A percentile compares a stretch with the other conserved stretches of the same genome.
phyloP scores from a whole-genome alignment of 2,797 vertebrate species.

The Lepilemur septentrionalis region DNA sequence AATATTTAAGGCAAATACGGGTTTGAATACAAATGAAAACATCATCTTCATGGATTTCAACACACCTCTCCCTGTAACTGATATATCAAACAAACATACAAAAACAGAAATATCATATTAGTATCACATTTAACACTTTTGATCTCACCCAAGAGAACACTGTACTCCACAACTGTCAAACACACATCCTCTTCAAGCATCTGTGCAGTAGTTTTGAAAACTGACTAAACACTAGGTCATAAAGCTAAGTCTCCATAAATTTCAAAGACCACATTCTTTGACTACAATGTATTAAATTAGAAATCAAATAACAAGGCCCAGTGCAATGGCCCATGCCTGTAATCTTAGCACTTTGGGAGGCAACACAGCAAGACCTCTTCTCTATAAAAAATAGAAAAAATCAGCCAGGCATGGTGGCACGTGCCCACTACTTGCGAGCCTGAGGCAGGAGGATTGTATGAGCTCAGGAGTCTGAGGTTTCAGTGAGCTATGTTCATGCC shows the following conservation, averaged over 20 bases:
- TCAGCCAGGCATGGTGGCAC: background rate
- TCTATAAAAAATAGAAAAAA: background rate
- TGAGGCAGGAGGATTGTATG: background rate
- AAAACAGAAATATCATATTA: background rate
- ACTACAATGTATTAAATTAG: background rate
- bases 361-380: background rate
- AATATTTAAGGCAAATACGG: background rate
- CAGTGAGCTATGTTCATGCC: background rate
- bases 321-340: background rate
- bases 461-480: background rate
- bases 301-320: too few relatives aligned
- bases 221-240: background rate
- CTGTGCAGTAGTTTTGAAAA: background rate
- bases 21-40: conserved; percentile 5
- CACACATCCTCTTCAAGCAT: background rate
- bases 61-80: background rate
- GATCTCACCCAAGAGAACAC: background rate
- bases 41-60: background rate
- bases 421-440: background rate
- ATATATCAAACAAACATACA: background rate
- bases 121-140: background rate
- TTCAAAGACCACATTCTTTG: conserved; percentile 26
- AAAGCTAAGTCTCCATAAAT: background rate
- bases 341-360: background rate
- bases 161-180: background rate